Base-by-base conservation (phyloP, 2,113 vertebrate species). In the Marcusenius ussheri region DNA sequence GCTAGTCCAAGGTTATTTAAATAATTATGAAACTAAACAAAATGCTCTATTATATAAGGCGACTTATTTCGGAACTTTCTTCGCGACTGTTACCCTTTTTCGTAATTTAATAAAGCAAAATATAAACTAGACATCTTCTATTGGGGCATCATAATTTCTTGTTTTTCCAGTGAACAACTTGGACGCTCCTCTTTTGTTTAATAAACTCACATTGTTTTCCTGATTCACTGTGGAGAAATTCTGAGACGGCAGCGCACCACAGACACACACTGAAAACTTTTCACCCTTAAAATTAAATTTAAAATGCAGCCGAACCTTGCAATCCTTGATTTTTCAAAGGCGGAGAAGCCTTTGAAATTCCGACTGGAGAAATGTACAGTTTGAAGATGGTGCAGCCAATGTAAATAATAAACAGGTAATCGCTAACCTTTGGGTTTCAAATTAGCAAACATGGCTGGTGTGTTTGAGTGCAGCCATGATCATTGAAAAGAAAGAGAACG, bases 371-470 rank as follows among this genome's bases (percentile, higher is more conserved):
- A 91, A 45, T 92, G 46, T 92, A 90, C 51, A 88, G 89, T 62
- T 88, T 91, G 92, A 90, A 91, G 93, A 94, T 91, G 93, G 90
- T 91, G 93, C 91, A 45, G 50, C 88, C 91, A 94, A 94, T 94
- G 90, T 91, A 93, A 95, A 96, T 94, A 95, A 93, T 94, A 95
- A 94, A 93, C 93, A 95, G 94, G 91, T 94, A 92, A 92, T 94
- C 93, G 92, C 94, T 94, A 95, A 95, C 94, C 95, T 95, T 94
- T 95, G 94, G 94, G 94, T 93, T 95, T 95, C 95, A 96, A 95
- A 95, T 95, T 95, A 95, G 94, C 95, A 95, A 96, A 96, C 95
- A 96, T 96, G 96, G 96, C 96, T 96, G 95, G 94, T 95, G 93
- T 93, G 92, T 93, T 96, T 94, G 93, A 91, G 93, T 93, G 94